Evolutionary conservation across 2,888 invertebrate species (phyloP).

Genomic region (Cheilosia urbana): DNA sequence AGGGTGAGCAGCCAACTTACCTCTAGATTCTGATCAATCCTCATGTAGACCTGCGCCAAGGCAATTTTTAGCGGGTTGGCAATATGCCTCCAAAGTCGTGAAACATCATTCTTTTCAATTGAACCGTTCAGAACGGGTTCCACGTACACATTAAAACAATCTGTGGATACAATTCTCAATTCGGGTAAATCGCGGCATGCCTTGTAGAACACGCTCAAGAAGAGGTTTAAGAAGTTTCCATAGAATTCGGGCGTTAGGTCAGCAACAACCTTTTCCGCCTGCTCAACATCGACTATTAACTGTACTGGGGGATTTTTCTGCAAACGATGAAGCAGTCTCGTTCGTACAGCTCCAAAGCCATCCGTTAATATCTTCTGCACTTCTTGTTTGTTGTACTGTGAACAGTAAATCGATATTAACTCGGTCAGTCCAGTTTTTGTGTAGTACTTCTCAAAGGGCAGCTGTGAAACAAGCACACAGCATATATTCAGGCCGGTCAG

Average conservation of each 20-base stretch:
- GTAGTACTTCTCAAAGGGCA: constrained; percentile 92
- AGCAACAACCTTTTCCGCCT: constrained; percentile 71
- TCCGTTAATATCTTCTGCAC: constrained; percentile 84
- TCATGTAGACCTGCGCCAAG: constrained; percentile 90
- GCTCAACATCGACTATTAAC: constrained; percentile 69
- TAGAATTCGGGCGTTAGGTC: constrained; percentile 86
- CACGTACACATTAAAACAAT: constrained; percentile 90
- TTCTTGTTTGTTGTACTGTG: constrained; percentile 92
- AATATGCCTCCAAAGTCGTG: constrained; percentile 92
- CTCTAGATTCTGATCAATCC: constrained; percentile 84
- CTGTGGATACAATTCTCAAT: constrained; percentile 90
- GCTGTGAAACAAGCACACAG: constrained; percentile 90
- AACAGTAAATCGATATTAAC: constrained; percentile 90
- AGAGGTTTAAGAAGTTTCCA: constrained; percentile 91
- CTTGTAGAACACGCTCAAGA: constrained; percentile 92
- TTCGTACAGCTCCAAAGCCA: constrained; percentile 79
- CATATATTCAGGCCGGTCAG: constrained; percentile 89
- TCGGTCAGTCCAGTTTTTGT: constrained; percentile 88
- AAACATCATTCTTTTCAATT: constrained; percentile 87
- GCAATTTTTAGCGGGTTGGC: constrained; percentile 90
- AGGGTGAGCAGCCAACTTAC: not conserved
- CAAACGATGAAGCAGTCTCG: constrained; percentile 68
- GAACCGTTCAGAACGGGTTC: constrained; percentile 90
- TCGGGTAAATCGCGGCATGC: constrained; percentile 94
- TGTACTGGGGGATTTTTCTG: constrained; percentile 75